Conservation (phyloP, 2,113 vertebrate genomes). For the Silurus glanis region DNA sequence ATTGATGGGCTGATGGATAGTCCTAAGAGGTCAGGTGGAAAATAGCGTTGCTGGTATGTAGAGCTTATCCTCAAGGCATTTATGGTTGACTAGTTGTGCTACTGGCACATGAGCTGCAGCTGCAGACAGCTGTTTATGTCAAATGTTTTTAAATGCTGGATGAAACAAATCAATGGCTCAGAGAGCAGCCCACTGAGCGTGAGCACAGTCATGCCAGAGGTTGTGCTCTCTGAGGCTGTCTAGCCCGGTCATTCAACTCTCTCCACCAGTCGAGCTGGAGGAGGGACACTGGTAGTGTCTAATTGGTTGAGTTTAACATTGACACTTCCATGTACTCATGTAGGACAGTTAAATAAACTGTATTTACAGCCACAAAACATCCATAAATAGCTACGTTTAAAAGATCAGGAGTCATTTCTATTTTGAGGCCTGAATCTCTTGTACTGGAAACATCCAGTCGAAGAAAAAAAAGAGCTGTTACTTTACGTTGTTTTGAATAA, state of each 20-base stretch:
- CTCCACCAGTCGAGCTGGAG: constrained; percentile 17
- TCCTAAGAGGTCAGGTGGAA: constrained; percentile 17
- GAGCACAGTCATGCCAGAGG: constrained; percentile 30
- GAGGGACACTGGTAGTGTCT: neutral
- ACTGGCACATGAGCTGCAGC: constrained; percentile 18
- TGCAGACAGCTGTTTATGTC: constrained; percentile 37
- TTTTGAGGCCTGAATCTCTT: constrained; percentile 21
- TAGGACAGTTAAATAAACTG: constrained; percentile 5
- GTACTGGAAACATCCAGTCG: neutral
- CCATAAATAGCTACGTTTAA: constrained; percentile 37
- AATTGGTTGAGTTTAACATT: constrained; percentile 19
- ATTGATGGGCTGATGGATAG: neutral
- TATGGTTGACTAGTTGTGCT: constrained; percentile 25
- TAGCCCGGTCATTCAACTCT: constrained; percentile 1
- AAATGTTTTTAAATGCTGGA: constrained; percentile 36
- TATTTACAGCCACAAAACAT: constrained; percentile 23
- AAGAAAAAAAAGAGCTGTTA: neutral
- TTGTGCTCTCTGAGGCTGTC: constrained; percentile 20
- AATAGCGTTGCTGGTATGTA: neutral
- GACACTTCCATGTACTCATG: constrained; percentile 6
- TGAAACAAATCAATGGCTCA: constrained; percentile 31
- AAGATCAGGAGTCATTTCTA: constrained; percentile 31
- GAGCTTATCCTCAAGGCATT: neutral
- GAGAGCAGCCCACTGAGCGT: constrained; percentile 40
- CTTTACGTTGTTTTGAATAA: neutral